A percentile compares a stretch with the other conserved stretches of the same genome.
These are phyloP conservation scores for Synanthedon tipuliformis DNA, from an alignment of 2,888 invertebrate genomes.

Conservation along the genomic window DNA sequence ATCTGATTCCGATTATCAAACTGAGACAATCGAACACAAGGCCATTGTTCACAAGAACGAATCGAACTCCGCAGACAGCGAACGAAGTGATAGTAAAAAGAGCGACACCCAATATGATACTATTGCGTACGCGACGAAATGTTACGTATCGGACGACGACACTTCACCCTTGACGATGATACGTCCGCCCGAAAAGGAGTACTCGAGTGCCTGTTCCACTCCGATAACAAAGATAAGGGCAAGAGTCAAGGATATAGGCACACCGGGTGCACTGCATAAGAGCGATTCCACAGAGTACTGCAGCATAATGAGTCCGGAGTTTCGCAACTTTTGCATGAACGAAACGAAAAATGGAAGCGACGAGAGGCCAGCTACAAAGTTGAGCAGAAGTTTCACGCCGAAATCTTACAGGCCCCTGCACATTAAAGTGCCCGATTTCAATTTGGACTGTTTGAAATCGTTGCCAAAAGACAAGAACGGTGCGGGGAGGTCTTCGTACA, in stretches of 20 bases:
- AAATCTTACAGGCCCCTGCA: constrained; percentile 59
- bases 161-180: constrained; percentile 25
- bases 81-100: constrained; percentile 36
- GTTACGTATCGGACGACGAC: constrained; percentile 35
- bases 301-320: constrained; percentile 54
- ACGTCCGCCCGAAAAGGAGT: constrained; percentile 34
- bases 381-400: constrained; percentile 58
- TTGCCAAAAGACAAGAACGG: constrained; percentile 36
- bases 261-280: constrained; percentile 45
- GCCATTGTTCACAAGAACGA: constrained; percentile 32
- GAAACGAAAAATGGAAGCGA: constrained; percentile 29
- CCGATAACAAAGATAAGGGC: constrained; percentile 46
- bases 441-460: constrained; percentile 46
- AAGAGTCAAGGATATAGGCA: constrained; percentile 40
- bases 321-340: constrained; percentile 25
- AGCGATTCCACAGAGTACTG: constrained; percentile 66
- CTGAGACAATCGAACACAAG: constrained; percentile 33
- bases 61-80: constrained; percentile 35
- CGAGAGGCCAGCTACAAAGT: constrained; percentile 36
- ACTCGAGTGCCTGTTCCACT: constrained; percentile 53
- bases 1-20: constrained; percentile 41
- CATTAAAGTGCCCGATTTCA: constrained; percentile 56
- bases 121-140: constrained; percentile 32
- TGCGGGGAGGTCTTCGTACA: constrained; percentile 42
- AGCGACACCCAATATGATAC: constrained; percentile 41